Percentiles rank a stretch among this genome's conserved stretches.
phyloP scores from a whole-genome alignment of 2,797 vertebrate species.

The Monodelphis domestica region DNA sequence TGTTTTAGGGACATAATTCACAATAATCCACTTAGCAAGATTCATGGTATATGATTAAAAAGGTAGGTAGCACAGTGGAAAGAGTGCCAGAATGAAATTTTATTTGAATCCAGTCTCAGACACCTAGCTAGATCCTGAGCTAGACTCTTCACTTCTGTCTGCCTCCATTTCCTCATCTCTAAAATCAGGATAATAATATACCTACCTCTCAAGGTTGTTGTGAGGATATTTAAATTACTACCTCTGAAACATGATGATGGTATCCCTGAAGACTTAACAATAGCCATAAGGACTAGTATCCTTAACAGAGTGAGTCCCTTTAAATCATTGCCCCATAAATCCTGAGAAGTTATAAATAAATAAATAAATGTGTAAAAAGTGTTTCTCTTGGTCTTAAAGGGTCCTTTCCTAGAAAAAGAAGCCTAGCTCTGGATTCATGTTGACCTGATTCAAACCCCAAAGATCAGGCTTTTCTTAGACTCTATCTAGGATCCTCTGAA shows the following conservation, averaged over 20 bases:
- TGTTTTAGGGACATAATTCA: background rate
- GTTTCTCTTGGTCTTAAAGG: background rate
- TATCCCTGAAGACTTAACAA: background rate
- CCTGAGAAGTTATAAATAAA: background rate
- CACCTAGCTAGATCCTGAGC: background rate
- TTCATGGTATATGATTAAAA: background rate
- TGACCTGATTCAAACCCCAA: background rate
- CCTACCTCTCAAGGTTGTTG: no score
- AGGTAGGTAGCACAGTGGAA: background rate
- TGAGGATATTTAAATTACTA: background rate
- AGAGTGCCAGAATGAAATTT: background rate
- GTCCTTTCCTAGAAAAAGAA: background rate
- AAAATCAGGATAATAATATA: conserved; percentile 3
- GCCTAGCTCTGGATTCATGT: background rate
- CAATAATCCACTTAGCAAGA: background rate
- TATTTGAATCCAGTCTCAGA: background rate
- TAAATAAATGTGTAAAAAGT: background rate
- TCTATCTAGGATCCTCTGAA: no score
- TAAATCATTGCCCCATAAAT: background rate
- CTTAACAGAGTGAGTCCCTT: background rate
- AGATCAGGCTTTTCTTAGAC: background rate
- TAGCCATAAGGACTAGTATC: background rate
- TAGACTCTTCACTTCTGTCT: background rate
- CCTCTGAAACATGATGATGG: background rate
- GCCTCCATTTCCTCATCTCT: conserved; percentile 26